Conservation (phyloP, 1,140 invertebrate species). For the Microplitis demolitor region DNA sequence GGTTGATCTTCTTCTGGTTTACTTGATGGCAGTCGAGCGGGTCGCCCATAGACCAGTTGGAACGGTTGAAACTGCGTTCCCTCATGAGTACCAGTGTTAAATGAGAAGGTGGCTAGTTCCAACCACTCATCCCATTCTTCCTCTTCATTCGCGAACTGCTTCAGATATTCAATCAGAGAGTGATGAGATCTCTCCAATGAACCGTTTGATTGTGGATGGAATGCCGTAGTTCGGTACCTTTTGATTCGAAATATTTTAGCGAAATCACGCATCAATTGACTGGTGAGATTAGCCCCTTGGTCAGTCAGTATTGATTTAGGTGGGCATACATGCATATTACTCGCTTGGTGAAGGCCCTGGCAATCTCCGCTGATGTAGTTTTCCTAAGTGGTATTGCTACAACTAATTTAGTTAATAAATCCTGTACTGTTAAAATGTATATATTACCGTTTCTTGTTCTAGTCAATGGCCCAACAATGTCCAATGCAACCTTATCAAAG, state of each 20-base stretch:
- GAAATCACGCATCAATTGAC: neutral
- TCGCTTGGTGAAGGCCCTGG: neutral
- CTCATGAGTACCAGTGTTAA: too few species aligned
- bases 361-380: neutral
- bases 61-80: neutral
- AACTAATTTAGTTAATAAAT: neutral
- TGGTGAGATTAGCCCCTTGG: neutral
- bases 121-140: too few species aligned
- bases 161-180: neutral
- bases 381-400: neutral
- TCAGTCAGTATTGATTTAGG: conserved; percentile 2
- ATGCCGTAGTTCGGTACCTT: neutral
- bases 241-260: neutral
- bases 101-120: too few species aligned
- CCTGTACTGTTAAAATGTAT: neutral
- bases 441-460: neutral
- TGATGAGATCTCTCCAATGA: conserved; percentile 10
- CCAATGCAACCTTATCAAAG: conserved; percentile 3
- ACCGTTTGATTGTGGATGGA: neutral
- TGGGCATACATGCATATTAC: neutral
- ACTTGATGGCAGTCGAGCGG: neutral
- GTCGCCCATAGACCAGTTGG: neutral
- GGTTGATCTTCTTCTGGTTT: neutral
- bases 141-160: too few species aligned
- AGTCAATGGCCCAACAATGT: neutral